Evolutionary conservation across 2,888 invertebrate species (phyloP).

Genomic region (Alloscopus bannaensis): DNA sequence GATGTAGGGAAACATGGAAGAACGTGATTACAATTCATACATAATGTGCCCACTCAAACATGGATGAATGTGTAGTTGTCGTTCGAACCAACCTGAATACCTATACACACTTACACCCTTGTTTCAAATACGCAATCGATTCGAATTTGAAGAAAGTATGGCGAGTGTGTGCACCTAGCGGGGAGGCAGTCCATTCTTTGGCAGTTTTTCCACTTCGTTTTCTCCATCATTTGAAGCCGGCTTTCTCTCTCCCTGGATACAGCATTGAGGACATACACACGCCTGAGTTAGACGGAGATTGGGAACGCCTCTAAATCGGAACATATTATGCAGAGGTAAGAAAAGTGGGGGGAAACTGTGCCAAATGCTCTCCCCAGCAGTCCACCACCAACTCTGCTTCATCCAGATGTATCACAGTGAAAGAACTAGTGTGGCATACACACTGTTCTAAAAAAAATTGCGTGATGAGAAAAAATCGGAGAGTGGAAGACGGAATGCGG

Average conservation of each 20-base stretch:
- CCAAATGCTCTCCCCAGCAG: no score
- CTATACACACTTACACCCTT: constrained; percentile 9
- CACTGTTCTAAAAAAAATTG: no score
- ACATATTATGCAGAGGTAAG: constrained; percentile 31
- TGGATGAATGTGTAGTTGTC: constrained; percentile 1
- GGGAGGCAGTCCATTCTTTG: neutral
- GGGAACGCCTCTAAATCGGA: constrained; percentile 53
- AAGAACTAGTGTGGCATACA: no score
- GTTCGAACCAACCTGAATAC: neutral
- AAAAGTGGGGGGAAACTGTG: constrained; percentile 15
- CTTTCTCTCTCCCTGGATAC: neutral
- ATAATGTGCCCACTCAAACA: neutral
- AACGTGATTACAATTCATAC: constrained; percentile 41
- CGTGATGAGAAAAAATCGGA: constrained; percentile 50
- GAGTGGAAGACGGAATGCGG: constrained; percentile 36
- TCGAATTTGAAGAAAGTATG: neutral
- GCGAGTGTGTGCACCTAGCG: neutral
- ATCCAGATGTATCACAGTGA: no score
- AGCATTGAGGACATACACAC: neutral
- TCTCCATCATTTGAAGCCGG: no score
- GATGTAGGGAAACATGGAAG: constrained; percentile 45
- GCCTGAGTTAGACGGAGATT: neutral
- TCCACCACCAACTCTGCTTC: no score
- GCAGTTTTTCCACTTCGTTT: neutral
- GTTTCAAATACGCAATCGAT: neutral